Evolutionary conservation across 1,140 invertebrate genomes (phyloP).

Genomic region (Drosophila bocqueti): DNA sequence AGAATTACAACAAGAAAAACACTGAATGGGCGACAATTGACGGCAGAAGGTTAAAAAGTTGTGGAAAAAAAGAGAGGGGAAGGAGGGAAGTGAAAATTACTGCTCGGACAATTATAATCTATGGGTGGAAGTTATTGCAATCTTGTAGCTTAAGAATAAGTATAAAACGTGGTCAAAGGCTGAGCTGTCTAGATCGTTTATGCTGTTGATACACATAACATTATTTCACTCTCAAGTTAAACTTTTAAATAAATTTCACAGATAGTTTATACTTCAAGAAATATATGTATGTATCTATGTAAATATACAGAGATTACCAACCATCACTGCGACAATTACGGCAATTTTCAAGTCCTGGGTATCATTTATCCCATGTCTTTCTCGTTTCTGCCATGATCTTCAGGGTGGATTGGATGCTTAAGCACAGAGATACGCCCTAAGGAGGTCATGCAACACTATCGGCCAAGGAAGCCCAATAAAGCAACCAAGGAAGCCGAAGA

Average conservation of each 20-base stretch:
- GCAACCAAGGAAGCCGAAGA: conserved; percentile 15
- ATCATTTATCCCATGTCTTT: background rate
- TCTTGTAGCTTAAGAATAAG: background rate
- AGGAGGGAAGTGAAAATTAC: background rate
- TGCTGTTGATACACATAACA: background rate
- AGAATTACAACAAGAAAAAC: conserved; percentile 40
- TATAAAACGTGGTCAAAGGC: background rate
- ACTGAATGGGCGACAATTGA: conserved; percentile 71
- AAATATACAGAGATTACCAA: background rate
- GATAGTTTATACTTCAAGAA: background rate
- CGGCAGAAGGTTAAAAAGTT: conserved; percentile 39
- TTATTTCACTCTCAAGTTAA: background rate
- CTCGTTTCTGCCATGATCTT: conserved; percentile 33
- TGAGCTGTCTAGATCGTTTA: background rate
- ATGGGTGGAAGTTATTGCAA: background rate
- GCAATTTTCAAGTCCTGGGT: conserved; percentile 5
- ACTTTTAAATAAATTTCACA: background rate
- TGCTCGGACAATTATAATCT: background rate
- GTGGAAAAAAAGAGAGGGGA: background rate
- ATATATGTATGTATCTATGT: background rate
- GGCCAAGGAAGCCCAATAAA: conserved; percentile 26
- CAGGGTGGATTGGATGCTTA: conserved; percentile 49
- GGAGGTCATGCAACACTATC: conserved; percentile 68
- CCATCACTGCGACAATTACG: conserved; percentile 14
- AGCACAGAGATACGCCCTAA: conserved; percentile 77